Base-by-base conservation (phyloP, 2,888 invertebrate genomes). In the Druceiella hillmani region DNA sequence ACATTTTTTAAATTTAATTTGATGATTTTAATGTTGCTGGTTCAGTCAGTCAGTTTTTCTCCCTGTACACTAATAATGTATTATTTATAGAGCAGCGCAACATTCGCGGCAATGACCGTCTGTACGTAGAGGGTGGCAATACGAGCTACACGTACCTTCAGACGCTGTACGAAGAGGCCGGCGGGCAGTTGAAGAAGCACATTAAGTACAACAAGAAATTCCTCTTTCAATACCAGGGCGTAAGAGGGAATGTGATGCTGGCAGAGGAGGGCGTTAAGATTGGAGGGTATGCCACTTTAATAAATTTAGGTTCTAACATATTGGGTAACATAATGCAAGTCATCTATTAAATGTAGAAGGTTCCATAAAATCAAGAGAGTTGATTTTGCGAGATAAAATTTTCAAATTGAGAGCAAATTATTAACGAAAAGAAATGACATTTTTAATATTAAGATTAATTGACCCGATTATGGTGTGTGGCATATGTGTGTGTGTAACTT, bases 81-180 rank as follows among this genome's bases (percentile, higher is more conserved):
- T 47, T 12, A 48, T 43, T 41, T 56, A 12, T 54, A 85, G 83
- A 61, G 34, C 76, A 75, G 46, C 79, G 98, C 36, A 98, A 99
- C 67, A 72, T 84, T 36, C 76, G 83, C 43, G 97, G 98, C 2
- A 81, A 87, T 57, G 93, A 95, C 62, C 75, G 87, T n/a, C 66
- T 98, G 17, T 99, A 97, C 66, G 78, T 98, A 14, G 78, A 82
- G 1, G 66, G 76, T 0, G 73, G 72, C 11, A 90, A 91, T 64
- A 61, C 68, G 3, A 79, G 83, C 24, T 90, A 81, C 61, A 71
- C 75, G 35, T 79, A 80, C 55, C 58, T 94, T 26, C 74, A 75
- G 38, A 81, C 78, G 3, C 66, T 94, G 13, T 89, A 88, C 62
- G 43, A 50, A 38, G 61, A 52, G 29, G 61, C 59, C 0, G 62